Evolutionary conservation across 2,113 vertebrate genomes (phyloP), one percentile per base, ranked within the genome.

Genomic region (Aptenodytes forsteri): DNA sequence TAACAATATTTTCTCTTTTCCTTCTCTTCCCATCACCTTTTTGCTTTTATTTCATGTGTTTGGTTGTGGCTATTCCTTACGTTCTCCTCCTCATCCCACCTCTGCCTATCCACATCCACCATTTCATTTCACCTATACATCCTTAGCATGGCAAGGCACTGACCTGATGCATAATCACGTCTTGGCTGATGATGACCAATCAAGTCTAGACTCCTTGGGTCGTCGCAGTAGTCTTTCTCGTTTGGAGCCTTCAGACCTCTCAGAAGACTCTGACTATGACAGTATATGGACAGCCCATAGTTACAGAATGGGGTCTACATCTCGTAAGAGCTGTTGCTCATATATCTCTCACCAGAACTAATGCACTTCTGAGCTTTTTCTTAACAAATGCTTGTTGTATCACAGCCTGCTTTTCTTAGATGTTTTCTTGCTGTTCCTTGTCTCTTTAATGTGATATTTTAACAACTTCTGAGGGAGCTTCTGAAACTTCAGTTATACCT

Each of bases 161-260:
- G 99, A 99, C 98, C 99, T 99, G 99, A 99, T 99, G 99, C 99
- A 99, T 99, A 99, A 99, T 99, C 99, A 99, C 97, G 99, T 99
- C 98, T 98, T 99, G 98, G 99, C 98, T 97, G 99, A 99, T 97
- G 98, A 98, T 98, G 99, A 99, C 98, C 99, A 99, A 98, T 99
- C 99, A 98, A 99, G 99, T 92, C 98, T 98, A 99, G 99, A 99
- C 98, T 98, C 99, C 97, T 98, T 99, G 96, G 99, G 99, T 97
- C 99, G 99, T 97, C 99, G 99, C 98, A 99, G 99, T 99, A 99
- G 99, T 96, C 98, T 99, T 98, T 99, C 99, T 65, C 99, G 99
- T 97, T 98, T 99, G 97, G 99, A 99, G 96, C 98, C 99, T 98
- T 99, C 99, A 97, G 99, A 99, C 98, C 99, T 99, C 96, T 99